Evolutionary conservation across 23 tunicate species (phyloP).

Genomic region (Aplidium turbinatum): DNA sequence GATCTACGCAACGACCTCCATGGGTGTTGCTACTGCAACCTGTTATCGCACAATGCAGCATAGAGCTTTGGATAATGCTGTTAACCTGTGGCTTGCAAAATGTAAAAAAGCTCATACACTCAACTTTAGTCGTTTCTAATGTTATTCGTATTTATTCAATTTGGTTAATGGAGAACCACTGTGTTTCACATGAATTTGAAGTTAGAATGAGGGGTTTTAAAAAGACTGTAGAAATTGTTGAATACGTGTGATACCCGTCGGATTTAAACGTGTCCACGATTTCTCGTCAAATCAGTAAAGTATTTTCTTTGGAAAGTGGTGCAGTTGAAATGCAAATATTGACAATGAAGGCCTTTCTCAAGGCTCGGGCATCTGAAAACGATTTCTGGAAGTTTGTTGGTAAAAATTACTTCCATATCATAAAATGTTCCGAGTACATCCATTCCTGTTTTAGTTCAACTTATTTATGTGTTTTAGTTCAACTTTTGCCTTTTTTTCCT

Average conservation of each 20-base stretch:
- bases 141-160: no score
- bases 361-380: conserved; percentile 27
- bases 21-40: no score
- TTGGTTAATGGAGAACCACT: no score
- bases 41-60: no score
- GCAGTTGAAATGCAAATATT: conserved; percentile 40
- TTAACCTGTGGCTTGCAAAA: no score
- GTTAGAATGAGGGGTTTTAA: conserved; percentile 11
- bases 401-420: conserved; percentile 22
- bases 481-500: no score
- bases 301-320: conserved; percentile 43
- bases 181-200: conserved; percentile 13
- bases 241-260: conserved; percentile 35
- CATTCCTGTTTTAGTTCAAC: conserved; percentile 32
- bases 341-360: conserved; percentile 35
- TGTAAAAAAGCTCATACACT: no score
- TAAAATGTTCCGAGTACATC: conserved; percentile 31
- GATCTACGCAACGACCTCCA: no score
- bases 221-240: conserved; percentile 27
- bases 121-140: no score
- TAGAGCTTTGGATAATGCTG: no score
- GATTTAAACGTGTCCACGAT: conserved; percentile 33
- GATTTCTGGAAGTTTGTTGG: conserved; percentile 32
- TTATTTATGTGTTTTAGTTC: no score
- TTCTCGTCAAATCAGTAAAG: conserved; percentile 40